phyloP scores from a whole-genome alignment of 2,888 invertebrate species.

The Pocota personata region DNA sequence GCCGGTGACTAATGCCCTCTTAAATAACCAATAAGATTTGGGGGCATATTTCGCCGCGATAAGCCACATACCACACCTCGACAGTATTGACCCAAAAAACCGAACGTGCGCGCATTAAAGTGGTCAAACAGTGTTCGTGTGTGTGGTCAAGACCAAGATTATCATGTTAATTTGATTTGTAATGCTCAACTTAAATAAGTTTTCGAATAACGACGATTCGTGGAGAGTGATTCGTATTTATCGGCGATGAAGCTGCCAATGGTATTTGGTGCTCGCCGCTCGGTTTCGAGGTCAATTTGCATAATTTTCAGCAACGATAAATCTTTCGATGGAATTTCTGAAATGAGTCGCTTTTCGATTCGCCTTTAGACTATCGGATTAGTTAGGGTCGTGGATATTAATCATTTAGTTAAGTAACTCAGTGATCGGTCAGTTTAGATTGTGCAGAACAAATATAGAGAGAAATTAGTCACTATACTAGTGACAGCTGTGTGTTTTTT shows the following conservation, averaged over 20 bases:
- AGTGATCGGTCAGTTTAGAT: neutral
- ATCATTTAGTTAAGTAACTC: conserved; percentile 14
- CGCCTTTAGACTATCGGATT: neutral
- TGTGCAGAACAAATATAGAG: neutral
- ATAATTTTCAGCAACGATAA: conserved; percentile 24
- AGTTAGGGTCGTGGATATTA: neutral
- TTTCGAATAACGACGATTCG: conserved; percentile 25
- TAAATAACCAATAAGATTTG: conserved; percentile 26
- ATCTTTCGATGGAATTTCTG: conserved; percentile 21
- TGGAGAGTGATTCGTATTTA: conserved; percentile 9
- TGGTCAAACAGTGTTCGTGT: too few relatives aligned
- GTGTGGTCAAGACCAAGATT: conserved; percentile 32
- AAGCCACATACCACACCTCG: conserved; percentile 4
- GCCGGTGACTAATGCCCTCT: conserved; percentile 14
- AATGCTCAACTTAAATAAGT: conserved; percentile 23
- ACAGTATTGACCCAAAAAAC: conserved; percentile 32
- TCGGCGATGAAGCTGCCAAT: conserved; percentile 1
- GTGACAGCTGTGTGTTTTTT: conserved; percentile 1
- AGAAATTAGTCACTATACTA: neutral
- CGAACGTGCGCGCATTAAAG: neutral
- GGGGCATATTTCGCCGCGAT: neutral
- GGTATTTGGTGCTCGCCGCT: neutral
- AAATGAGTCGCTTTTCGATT: conserved; percentile 9
- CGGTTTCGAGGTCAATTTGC: conserved; percentile 35
- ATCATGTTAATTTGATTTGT: conserved; percentile 44